Evolutionary conservation across 2,797 vertebrate species (phyloP), one percentile per base, ranked within the genome.

Genomic region (Oryzias sinensis): DNA sequence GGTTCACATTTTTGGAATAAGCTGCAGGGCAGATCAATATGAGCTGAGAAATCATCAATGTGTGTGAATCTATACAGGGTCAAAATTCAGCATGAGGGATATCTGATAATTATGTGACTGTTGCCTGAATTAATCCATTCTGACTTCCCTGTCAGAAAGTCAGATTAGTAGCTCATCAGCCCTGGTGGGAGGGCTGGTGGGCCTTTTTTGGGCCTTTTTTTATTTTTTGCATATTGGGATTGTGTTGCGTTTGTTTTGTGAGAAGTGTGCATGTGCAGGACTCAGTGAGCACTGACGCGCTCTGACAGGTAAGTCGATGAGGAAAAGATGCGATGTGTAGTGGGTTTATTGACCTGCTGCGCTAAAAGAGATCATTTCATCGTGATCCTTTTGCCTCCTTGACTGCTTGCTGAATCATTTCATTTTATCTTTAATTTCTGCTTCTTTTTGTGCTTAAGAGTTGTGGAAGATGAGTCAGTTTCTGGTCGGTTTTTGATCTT

Each of bases 291-390:
- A 65, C 53, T 76, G 83, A 83, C 50, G 25, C 70, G 62, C 65
- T 82, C 71, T 67, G 87, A 88, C 85, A 81, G 85, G 76, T 82
- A 79, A 79, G 85, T 90, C 85, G 65, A 90, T 90, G 67, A 62
- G 59, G 65, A 76, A 63, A 72, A 77, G 74, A 80, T 60, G 76
- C 53, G 50, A 74, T 62, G 68, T 50, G 68, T 68, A 46, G 72
- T 45, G 53, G 68, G 49, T 63, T 79, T 79, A 80, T 74, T 77
- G 81, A 80, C 75, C 74, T 40, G 75, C 77, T 76, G 74, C 61
- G 76, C 59, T 73, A 52, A 69, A 78, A 67, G 63, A 74, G 68
- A 82, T 71, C 71, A 59, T 51, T 72, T 52, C 18, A 5, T 46
- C 33, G 9, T 37, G 33, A 37, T 37, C 33, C 18, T 20, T 13